phyloP scores from a whole-genome alignment of 2,888 invertebrate genomes.

The Lamproptera curius region DNA sequence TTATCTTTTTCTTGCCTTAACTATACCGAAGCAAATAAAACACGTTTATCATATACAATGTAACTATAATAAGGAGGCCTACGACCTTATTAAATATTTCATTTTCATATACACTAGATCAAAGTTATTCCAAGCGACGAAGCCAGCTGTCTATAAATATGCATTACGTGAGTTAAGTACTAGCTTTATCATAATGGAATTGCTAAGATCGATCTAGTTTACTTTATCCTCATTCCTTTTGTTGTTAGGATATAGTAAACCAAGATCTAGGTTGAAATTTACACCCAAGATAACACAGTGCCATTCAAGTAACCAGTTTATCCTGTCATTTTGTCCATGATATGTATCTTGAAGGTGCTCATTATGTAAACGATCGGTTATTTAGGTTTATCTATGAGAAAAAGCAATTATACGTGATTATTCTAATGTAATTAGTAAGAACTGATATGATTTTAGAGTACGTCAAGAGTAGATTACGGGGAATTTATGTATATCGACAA shows the following conservation, averaged over 20 bases:
- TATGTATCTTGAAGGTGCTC: constrained; percentile 14
- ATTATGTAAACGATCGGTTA: constrained; percentile 15
- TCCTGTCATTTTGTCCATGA: constrained; percentile 14
- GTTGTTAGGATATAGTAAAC: constrained; percentile 11
- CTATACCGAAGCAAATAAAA: too few species aligned
- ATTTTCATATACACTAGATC: too few species aligned
- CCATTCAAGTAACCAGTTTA: constrained; percentile 12
- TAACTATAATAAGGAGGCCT: too few species aligned
- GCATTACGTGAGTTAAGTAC: neutral
- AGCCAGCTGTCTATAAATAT: neutral
- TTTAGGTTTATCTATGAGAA: constrained; percentile 14
- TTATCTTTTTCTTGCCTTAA: too few species aligned
- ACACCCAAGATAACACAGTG: constrained; percentile 19
- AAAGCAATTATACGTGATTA: constrained; percentile 18
- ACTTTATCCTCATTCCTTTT: constrained; percentile 17
- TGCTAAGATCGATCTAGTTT: constrained; percentile 11
- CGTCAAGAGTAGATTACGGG: neutral
- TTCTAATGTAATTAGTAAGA: too few species aligned
- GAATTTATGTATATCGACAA: too few species aligned
- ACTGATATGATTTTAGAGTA: neutral
- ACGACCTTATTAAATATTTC: too few species aligned
- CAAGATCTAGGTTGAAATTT: constrained; percentile 21
- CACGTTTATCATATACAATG: too few species aligned
- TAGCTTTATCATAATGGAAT: constrained; percentile 4
- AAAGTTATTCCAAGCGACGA: too few species aligned